These are phyloP conservation scores for Oreochromis tanganicae DNA, from an alignment of 2,113 vertebrate genomes.

Conservation along the genomic window DNA sequence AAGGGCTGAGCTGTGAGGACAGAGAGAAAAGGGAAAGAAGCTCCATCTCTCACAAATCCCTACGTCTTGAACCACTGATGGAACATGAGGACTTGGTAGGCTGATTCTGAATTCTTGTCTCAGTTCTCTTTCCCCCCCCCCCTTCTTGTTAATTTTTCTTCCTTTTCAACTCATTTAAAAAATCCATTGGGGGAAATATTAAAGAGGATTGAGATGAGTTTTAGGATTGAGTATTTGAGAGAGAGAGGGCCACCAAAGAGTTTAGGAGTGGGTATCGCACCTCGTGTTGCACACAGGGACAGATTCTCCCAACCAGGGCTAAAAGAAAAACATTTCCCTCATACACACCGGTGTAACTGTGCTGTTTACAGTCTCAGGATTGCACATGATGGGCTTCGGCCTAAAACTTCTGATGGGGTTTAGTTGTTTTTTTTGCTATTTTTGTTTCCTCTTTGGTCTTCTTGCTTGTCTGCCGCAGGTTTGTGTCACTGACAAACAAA, in stretches of 20 bases:
- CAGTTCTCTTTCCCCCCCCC: not conserved
- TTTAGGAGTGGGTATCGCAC: not conserved
- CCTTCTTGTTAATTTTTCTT: not conserved
- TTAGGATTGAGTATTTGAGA: not conserved
- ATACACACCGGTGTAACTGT: not conserved
- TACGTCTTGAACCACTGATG: not conserved
- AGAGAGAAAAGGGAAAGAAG: not conserved
- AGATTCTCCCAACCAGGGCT: not conserved
- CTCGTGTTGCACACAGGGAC: not conserved
- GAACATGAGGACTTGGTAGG: not conserved
- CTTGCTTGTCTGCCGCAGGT: not conserved
- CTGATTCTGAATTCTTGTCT: slow-evolving; percentile 10
- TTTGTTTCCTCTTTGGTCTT: not conserved
- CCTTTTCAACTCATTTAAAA: not conserved
- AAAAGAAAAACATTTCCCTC: not conserved
- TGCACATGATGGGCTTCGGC: not conserved
- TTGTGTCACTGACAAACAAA: not conserved
- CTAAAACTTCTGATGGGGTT: not conserved
- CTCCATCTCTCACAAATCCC: slow-evolving; percentile 11
- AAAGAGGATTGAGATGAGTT: not conserved
- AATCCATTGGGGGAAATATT: not conserved
- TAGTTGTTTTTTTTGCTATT: not conserved
- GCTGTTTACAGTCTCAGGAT: not conserved
- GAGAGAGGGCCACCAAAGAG: not conserved
- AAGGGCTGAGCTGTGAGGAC: slow-evolving; percentile 22